Conservation (phyloP, 1,140 invertebrate genomes). For the Drosophila athabasca region DNA sequence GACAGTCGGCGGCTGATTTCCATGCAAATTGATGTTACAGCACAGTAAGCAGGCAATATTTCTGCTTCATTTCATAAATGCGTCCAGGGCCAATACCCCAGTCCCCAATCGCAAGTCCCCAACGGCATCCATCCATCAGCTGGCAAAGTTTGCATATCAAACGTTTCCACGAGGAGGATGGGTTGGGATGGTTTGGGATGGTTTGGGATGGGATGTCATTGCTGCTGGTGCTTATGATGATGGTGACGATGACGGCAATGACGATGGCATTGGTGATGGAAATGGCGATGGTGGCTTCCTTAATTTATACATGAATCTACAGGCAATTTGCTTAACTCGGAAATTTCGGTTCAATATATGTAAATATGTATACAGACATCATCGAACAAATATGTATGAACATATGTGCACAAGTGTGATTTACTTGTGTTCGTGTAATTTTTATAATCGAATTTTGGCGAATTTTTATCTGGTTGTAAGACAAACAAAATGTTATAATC, state of each 20-base stretch:
- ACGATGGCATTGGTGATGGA: too few relatives aligned
- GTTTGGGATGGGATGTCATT: slow-evolving; percentile 6
- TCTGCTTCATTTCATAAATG: slow-evolving; percentile 79
- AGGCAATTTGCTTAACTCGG: too few relatives aligned
- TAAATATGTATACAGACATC: background rate
- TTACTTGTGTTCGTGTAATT: too few relatives aligned
- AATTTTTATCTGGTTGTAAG: background rate
- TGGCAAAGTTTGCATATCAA: slow-evolving; percentile 73
- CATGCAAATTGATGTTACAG: slow-evolving; percentile 80
- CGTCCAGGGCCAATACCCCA: slow-evolving; percentile 42
- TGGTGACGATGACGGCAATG: background rate
- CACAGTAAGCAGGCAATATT: slow-evolving; percentile 79
- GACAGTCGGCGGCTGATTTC: slow-evolving; percentile 69
- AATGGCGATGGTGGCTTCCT: too few relatives aligned
- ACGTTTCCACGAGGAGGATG: slow-evolving; percentile 23
- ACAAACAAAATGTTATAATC: too few relatives aligned
- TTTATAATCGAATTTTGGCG: too few relatives aligned
- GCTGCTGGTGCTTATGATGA: slow-evolving; percentile 8
- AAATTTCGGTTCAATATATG: background rate
- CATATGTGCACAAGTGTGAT: background rate
- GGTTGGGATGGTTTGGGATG: background rate
- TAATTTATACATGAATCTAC: too few relatives aligned
- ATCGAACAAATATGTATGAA: too few relatives aligned
- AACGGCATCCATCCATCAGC: slow-evolving; percentile 39
- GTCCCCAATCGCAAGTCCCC: slow-evolving; percentile 34